Evolutionary conservation across 2,888 invertebrate species (phyloP).

Genomic region (Neocrepidodera transversa): DNA sequence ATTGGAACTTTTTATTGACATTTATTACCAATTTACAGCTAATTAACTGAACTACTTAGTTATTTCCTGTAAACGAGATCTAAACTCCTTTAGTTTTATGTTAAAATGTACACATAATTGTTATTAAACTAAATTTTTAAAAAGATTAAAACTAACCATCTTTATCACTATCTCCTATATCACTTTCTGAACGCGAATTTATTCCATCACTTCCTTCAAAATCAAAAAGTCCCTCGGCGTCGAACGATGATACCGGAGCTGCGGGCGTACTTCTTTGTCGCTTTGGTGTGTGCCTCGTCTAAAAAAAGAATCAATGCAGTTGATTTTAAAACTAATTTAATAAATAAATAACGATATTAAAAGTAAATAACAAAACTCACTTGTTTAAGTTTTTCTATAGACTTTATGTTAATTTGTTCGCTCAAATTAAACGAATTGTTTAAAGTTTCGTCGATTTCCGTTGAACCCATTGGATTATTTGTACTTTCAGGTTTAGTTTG

Average conservation of each 20-base stretch:
- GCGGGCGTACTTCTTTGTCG: slow-evolving; percentile 46
- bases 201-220: slow-evolving; percentile 74
- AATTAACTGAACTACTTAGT: too few relatives aligned
- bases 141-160: slow-evolving; percentile 63
- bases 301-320: too few relatives aligned
- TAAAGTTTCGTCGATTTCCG: slow-evolving; percentile 11
- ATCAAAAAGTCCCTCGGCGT: slow-evolving; percentile 78
- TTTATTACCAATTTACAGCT: too few relatives aligned
- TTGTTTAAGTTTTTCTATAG: slow-evolving; percentile 22
- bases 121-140: not conserved
- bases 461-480: slow-evolving; percentile 25
- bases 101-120: too few relatives aligned
- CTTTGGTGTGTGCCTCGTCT: slow-evolving; percentile 44
- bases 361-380: too few relatives aligned
- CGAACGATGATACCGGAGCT: slow-evolving; percentile 52
- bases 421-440: slow-evolving; percentile 15
- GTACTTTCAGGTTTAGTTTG: slow-evolving; percentile 35
- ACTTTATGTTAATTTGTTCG: slow-evolving; percentile 11
- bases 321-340: too few relatives aligned
- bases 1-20: not conserved
- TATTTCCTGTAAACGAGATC: too few relatives aligned
- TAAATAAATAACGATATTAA: too few relatives aligned
- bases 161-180: slow-evolving; percentile 74
- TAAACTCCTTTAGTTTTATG: too few relatives aligned
- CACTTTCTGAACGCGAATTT: slow-evolving; percentile 65